A percentile compares a stretch with the other conserved stretches of the same genome.
Conservation (phyloP, 2,888 invertebrate genomes). For the Halictus quadricinctus region DNA sequence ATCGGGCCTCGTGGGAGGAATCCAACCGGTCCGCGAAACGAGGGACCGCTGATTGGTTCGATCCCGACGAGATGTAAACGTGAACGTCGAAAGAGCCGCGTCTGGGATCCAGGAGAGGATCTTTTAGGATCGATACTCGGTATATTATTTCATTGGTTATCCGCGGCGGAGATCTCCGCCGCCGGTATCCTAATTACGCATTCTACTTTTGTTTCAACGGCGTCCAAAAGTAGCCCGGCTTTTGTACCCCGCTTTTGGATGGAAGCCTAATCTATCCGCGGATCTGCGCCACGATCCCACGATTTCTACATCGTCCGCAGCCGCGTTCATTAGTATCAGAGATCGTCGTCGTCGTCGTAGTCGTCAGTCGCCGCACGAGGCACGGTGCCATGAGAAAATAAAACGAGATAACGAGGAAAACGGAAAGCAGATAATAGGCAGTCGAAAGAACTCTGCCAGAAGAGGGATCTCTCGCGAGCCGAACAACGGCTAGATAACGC, state of each 20-base stretch:
- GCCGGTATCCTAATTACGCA: constrained; percentile 38
- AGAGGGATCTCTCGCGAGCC: constrained; percentile 5
- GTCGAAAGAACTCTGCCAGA: constrained; percentile 29
- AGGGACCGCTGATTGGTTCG: neutral
- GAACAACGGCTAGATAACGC: constrained; percentile 32
- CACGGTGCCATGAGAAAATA: constrained; percentile 62
- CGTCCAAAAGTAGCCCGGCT: constrained; percentile 50
- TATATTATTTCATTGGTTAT: constrained; percentile 33
- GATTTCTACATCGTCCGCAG: constrained; percentile 59
- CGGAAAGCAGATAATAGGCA: constrained; percentile 54
- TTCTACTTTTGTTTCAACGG: constrained; percentile 36
- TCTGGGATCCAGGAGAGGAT: neutral
- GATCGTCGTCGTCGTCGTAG: constrained; percentile 34
- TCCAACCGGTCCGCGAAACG: neutral
- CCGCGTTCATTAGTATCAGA: constrained; percentile 55
- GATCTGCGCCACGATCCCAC: constrained; percentile 57
- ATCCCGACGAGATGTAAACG: neutral
- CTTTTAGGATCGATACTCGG: constrained; percentile 13
- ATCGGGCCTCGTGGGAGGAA: neutral
- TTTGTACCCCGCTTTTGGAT: constrained; percentile 58
- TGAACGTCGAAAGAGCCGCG: neutral
- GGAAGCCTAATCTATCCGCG: constrained; percentile 56
- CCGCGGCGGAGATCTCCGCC: constrained; percentile 29
- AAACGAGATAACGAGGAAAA: constrained; percentile 60
- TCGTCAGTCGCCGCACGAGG: constrained; percentile 25